Conservation (phyloP, 2,888 invertebrate genomes). For the Athalia rosae region DNA sequence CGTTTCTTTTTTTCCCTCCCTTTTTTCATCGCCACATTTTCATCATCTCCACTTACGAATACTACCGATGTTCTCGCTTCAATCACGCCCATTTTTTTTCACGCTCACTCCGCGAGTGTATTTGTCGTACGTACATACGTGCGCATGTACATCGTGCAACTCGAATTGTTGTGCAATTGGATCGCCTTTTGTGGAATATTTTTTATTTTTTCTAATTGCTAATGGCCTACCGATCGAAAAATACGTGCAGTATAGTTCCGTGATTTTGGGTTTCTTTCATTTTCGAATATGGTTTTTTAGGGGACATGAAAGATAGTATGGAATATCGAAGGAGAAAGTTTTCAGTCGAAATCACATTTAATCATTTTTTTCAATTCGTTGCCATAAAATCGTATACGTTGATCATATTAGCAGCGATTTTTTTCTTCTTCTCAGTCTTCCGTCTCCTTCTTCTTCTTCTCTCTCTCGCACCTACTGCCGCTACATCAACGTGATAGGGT, state of each 20-base stretch:
- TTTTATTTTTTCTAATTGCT: background rate
- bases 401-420: too few species aligned
- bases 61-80: background rate
- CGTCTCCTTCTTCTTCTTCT: too few species aligned
- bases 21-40: background rate
- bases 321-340: background rate
- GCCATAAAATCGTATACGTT: background rate
- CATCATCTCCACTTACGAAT: background rate
- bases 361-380: conserved; percentile 48
- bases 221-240: background rate
- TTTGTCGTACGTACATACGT: background rate
- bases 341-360: conserved; percentile 46
- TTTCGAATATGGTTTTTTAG: too few species aligned
- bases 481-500: too few species aligned
- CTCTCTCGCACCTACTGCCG: too few species aligned
- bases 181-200: background rate
- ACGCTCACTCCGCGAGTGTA: too few species aligned
- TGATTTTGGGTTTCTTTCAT: too few species aligned
- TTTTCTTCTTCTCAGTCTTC: too few species aligned
- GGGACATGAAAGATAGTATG: background rate
- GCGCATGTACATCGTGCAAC: background rate
- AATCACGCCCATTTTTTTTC: conserved; percentile 23
- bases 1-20: background rate
- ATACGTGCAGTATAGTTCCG: background rate
- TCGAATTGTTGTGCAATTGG: background rate